Evolutionary conservation across 2,888 invertebrate species (phyloP).

Genomic region (Germaria angustata): DNA sequence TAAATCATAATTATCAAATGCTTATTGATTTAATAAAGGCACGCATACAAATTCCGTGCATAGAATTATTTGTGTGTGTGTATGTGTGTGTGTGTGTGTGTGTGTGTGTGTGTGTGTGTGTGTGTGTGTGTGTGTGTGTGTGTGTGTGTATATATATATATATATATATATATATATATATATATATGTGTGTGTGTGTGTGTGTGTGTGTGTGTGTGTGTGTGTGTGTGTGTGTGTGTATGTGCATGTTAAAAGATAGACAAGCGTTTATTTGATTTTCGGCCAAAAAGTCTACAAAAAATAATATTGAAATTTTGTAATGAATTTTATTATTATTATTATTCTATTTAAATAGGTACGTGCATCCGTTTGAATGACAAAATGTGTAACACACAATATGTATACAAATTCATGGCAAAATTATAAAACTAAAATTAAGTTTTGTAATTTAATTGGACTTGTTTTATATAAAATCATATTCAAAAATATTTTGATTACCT

Average conservation of each 20-base stretch:
- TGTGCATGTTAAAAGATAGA: background rate
- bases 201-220: background rate
- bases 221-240: background rate
- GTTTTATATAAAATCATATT: background rate
- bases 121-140: background rate
- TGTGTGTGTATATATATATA: background rate
- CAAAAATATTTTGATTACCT: no score
- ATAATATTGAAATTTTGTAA: slow-evolving; percentile 4
- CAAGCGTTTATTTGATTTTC: slow-evolving; percentile 22
- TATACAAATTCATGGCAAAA: background rate
- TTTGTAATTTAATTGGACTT: background rate
- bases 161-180: background rate
- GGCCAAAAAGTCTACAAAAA: slow-evolving; percentile 2
- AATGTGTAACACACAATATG: background rate
- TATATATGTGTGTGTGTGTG: slow-evolving; percentile 13
- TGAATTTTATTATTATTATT: slow-evolving; percentile 20
- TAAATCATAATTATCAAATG: slow-evolving; percentile 67
- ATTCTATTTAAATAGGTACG: background rate
- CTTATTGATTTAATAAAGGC: slow-evolving; percentile 62
- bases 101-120: background rate
- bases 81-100: background rate
- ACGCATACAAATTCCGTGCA: slow-evolving; percentile 19
- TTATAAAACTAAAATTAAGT: background rate
- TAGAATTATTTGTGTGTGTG: background rate
- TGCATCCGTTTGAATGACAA: background rate